Base-by-base conservation (phyloP, 2,113 vertebrate species). In the Megaleporinus macrocephalus region DNA sequence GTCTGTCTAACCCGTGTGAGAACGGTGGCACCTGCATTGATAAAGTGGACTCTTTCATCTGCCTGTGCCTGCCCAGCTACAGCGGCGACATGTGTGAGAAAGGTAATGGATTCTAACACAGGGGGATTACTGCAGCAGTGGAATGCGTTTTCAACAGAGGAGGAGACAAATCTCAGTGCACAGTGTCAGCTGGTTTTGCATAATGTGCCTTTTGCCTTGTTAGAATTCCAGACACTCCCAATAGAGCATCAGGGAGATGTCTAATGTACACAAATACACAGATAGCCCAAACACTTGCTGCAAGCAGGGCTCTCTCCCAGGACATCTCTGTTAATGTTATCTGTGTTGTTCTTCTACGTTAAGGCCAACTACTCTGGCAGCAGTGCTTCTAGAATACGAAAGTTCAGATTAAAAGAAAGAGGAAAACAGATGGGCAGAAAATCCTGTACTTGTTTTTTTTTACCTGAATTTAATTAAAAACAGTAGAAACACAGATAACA, bases 11-110 rank as follows among this genome's bases (percentile, higher is more conserved):
- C 86, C 94, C 94, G 0, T 98, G 97, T 85, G 95, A 95, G 89
- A 99, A 99, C 0, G 97, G 97, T 15, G 97, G 97, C 61, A 98
- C 97, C 69, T 99, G 98, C 87, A 94, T 98, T 0, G 97, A 98
- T 1, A 97, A 98, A 85, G 92, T 97, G 85, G 95, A 97, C 33
- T 92, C 96, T 20, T 99, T 98, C 68, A 79, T 95, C 86, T 99
- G 98, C 93, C 94, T 99, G 81, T 99, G 98, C 87, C 92, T 99
- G 84, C 96, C 97, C 88, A 98, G 98, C 91, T 99, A 98, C 0
- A 96, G 94, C 0, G 98, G 97, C 83, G 96, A 92, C 89, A 93
- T 92, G n/a, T 99, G 98, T 1, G 97, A 97, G 85, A 97, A 95
- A 95, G 98, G 98, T 98, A 89, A 87, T 91, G 22, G 20, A n/a